Percentiles rank a stretch among this genome's conserved stretches.
phyloP scores from a whole-genome alignment of 2,888 invertebrate species.

The Andrena fulva region DNA sequence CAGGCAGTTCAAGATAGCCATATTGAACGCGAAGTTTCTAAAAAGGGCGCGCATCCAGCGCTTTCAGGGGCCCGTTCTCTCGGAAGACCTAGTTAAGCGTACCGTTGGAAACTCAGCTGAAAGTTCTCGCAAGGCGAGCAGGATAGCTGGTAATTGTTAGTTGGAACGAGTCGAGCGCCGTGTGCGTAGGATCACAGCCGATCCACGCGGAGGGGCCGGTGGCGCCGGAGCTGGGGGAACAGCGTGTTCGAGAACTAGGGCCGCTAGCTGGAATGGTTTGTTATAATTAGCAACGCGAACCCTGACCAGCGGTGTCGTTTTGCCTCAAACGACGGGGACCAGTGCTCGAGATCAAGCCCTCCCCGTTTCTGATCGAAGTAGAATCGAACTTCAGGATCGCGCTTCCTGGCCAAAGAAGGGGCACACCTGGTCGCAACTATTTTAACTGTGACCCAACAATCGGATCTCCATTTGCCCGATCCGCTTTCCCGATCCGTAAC shows the following conservation, averaged over 20 bases:
- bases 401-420: conserved; percentile 18
- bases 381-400: conserved; percentile 55
- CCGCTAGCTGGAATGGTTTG: conserved; percentile 65
- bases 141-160: conserved; percentile 45
- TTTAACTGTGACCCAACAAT: conserved; percentile 52
- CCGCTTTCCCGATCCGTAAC: conserved; percentile 28
- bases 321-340: conserved; percentile 60
- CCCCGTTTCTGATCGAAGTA: conserved; percentile 62
- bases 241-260: conserved; percentile 63
- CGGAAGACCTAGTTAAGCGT: conserved; percentile 38
- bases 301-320: conserved; percentile 64
- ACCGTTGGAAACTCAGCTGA: conserved; percentile 33
- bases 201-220: neutral
- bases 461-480: conserved; percentile 44
- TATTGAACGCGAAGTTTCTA: conserved; percentile 30
- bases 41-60: conserved; percentile 20
- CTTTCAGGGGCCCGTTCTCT: conserved; percentile 2
- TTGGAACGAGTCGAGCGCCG: conserved; percentile 7
- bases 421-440: conserved; percentile 19
- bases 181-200: conserved; percentile 40
- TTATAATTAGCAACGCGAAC: conserved; percentile 76
- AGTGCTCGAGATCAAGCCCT: conserved; percentile 64
- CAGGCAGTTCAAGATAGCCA: conserved; percentile 21
- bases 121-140: conserved; percentile 35
- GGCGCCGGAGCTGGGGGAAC: neutral